Base-by-base conservation (phyloP, 2,888 invertebrate genomes). In the Drosophila leonis region DNA sequence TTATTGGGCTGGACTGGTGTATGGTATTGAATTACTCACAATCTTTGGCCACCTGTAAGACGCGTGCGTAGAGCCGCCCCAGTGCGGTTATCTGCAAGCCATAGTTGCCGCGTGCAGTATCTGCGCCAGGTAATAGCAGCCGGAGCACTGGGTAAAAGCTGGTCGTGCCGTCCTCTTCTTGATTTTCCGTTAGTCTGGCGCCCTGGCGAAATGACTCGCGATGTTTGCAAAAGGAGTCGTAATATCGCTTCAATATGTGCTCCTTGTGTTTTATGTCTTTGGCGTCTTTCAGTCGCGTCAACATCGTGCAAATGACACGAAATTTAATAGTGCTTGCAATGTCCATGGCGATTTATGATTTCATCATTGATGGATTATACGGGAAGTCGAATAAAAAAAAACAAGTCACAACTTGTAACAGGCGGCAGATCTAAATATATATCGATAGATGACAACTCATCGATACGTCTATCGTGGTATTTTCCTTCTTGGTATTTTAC, bases 61-160 rank as follows among this genome's bases (percentile, higher is more conserved):
- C 95, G 83, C 95, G 95, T n/a, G 97, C 95, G 69, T 97, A 95
- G 4, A 92, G 85, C 20, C 94, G 95, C 0, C 96, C 96, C 67
- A 98, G 94, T 76, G 95, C 95, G 39, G 94, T 94, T 93, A 97
- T 96, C 93, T 97, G 97, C 71, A 98, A 94, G 24, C 98, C 97
- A 93, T 98, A 98, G 0, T 97, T 95, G 42, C 95, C 95, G 78
- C 98, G 94, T 78, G 96, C 96, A 76, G 96, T 95, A 88, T 98
- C 98, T 37, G 95, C 93, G 68, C 95, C 94, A 0, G 98, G 98
- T 33, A 98, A 88, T 12, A 98, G 92, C 37, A 98, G 94, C 75
- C 98, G 94, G 80, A 98, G 91, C 46, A 97, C 94, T 9, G 97
- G 95, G 92, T 95, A 98, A 69, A 96, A 94, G 68, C 94, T 95